These are phyloP conservation scores for Ivindomyrus marchei DNA, from an alignment of 2,113 vertebrate genomes.

Conservation along the genomic window DNA sequence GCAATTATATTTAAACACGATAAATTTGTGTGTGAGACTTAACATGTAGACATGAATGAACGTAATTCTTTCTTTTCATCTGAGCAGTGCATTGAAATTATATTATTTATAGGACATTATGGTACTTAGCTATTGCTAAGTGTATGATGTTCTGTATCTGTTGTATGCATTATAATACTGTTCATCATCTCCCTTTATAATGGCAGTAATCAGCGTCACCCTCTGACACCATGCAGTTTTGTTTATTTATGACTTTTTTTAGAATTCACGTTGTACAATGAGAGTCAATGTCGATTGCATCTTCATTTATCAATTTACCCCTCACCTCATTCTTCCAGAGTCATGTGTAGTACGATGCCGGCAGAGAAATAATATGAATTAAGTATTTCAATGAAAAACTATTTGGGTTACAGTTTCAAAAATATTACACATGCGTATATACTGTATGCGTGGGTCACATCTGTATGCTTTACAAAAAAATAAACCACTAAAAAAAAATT, in stretches of 20 bases:
- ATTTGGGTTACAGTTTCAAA: neutral
- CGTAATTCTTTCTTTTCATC: neutral
- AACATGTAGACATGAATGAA: neutral
- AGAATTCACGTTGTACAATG: neutral
- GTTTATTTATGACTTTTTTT: neutral
- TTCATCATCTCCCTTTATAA: neutral
- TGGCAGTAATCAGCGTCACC: neutral
- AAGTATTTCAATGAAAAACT: neutral
- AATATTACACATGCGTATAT: neutral
- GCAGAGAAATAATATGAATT: neutral
- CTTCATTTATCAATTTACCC: neutral
- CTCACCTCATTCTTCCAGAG: neutral
- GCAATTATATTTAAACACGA: neutral
- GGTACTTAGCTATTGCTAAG: neutral
- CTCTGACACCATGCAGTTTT: neutral
- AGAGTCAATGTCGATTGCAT: too few species aligned
- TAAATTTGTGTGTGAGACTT: neutral
- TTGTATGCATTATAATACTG: neutral
- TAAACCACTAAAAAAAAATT: neutral
- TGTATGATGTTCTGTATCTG: neutral
- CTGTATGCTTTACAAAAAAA: neutral
- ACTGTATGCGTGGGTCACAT: neutral
- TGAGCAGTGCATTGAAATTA: neutral
- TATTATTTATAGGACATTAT: neutral
- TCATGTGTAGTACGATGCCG: neutral